phyloP scores from a whole-genome alignment of 1,140 invertebrate species.

The Vanessa atalanta region DNA sequence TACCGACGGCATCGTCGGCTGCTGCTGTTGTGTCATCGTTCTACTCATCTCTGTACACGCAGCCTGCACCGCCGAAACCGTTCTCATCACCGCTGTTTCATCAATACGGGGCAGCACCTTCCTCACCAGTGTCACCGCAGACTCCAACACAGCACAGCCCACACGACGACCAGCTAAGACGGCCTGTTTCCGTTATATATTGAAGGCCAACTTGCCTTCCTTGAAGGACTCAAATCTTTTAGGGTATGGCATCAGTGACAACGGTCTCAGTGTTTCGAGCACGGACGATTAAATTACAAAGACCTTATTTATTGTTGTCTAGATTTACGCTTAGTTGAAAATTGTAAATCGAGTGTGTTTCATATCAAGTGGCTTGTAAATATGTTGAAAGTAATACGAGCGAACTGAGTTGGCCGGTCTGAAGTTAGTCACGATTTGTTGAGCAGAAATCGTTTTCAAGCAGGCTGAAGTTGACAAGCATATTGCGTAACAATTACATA shows the following conservation, averaged over 20 bases:
- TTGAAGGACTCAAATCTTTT: constrained; percentile 54
- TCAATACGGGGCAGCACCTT: constrained; percentile 64
- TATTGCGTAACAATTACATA: too few species aligned
- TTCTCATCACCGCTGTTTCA: constrained; percentile 72
- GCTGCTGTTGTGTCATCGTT: constrained; percentile 74
- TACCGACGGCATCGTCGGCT: constrained; percentile 74
- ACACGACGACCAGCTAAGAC: constrained; percentile 73
- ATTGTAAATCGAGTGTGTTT: constrained; percentile 64
- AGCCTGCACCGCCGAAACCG: constrained; percentile 69
- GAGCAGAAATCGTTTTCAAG: too few species aligned
- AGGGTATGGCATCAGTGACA: constrained; percentile 53
- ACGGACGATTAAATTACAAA: constrained; percentile 48
- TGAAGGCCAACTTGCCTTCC: constrained; percentile 75
- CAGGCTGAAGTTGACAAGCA: too few species aligned
- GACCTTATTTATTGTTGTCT: constrained; percentile 69
- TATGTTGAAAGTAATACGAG: constrained; percentile 47
- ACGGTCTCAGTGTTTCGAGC: constrained; percentile 49
- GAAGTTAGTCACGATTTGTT: too few species aligned
- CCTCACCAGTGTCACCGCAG: constrained; percentile 64
- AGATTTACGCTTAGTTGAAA: constrained; percentile 59
- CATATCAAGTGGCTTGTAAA: constrained; percentile 73
- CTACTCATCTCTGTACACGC: constrained; percentile 75
- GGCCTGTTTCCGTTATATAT: constrained; percentile 78
- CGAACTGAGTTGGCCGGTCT: too few species aligned
- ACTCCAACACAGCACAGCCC: constrained; percentile 73